Conservation (phyloP, 2,113 vertebrate genomes). For the Passerina amoena region DNA sequence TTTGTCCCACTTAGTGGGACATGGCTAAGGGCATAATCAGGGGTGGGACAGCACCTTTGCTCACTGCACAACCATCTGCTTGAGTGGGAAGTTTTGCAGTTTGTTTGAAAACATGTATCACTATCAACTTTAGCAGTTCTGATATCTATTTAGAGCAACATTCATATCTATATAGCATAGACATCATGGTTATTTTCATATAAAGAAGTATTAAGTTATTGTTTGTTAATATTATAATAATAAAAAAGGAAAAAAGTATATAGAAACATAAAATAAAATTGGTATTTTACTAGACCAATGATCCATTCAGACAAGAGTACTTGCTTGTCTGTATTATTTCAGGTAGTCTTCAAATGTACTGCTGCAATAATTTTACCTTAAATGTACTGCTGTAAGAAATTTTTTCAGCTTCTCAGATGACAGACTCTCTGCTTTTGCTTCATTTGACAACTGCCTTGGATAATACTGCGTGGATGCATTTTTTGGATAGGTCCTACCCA, state of each 20-base stretch:
- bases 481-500: constrained; percentile 78
- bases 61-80: not conserved
- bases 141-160: not conserved
- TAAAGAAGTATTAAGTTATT: not conserved
- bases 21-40: not conserved
- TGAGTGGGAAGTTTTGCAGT: not conserved
- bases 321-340: not conserved
- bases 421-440: constrained; percentile 73
- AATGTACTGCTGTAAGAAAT: constrained; percentile 72
- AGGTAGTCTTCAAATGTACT: not conserved
- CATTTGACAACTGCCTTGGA: constrained; percentile 75
- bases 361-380: constrained; percentile 1
- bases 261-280: not conserved
- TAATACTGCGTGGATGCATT: constrained; percentile 82
- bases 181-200: not conserved
- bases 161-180: not conserved
- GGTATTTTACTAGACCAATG: not conserved
- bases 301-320: not conserved
- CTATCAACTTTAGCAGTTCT: not conserved
- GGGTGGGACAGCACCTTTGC: not conserved
- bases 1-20: not conserved
- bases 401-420: constrained; percentile 73
- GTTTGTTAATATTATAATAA: not conserved
- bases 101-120: not conserved
- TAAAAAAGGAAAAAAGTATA: not conserved